phyloP scores from a whole-genome alignment of 2,888 invertebrate species.

The Acutogordius australiensis region DNA sequence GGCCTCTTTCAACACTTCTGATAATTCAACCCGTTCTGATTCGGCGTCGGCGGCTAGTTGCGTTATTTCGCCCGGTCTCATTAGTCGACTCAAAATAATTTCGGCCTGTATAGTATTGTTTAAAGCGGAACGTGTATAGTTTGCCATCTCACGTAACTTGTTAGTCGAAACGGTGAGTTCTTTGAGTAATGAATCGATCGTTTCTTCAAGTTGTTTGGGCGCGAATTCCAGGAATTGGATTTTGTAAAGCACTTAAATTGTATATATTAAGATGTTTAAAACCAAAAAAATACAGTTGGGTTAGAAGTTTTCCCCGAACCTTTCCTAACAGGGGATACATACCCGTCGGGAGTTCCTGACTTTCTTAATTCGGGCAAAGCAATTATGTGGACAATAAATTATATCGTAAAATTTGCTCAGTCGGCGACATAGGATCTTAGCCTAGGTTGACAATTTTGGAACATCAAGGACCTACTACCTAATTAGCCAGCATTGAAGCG shows the following conservation, averaged over 20 bases:
- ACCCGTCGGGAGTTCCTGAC: too few species aligned
- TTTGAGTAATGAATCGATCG: neutral
- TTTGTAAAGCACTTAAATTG: neutral
- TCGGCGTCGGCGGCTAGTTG: neutral
- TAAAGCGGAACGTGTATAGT: neutral
- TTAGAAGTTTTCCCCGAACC: neutral
- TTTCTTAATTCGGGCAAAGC: too few species aligned
- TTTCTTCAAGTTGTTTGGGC: slow-evolving; percentile 5
- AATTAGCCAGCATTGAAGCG: too few species aligned
- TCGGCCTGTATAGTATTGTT: neutral
- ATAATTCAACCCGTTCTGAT: slow-evolving; percentile 4
- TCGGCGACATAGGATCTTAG: too few species aligned
- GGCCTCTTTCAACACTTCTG: slow-evolving; percentile 30
- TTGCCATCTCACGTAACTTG: neutral
- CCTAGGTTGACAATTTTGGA: too few species aligned
- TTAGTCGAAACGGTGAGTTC: neutral
- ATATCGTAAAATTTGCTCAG: too few species aligned
- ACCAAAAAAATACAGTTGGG: neutral
- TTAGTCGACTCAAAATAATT: neutral
- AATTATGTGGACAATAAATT: too few species aligned
- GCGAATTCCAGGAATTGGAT: slow-evolving; percentile 1
- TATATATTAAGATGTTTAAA: neutral
- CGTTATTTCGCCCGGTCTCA: neutral
- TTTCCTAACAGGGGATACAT: too few species aligned
- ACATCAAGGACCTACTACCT: too few species aligned